Conservation (phyloP, 2,113 vertebrate species). For the Poicephalus gulielmi region DNA sequence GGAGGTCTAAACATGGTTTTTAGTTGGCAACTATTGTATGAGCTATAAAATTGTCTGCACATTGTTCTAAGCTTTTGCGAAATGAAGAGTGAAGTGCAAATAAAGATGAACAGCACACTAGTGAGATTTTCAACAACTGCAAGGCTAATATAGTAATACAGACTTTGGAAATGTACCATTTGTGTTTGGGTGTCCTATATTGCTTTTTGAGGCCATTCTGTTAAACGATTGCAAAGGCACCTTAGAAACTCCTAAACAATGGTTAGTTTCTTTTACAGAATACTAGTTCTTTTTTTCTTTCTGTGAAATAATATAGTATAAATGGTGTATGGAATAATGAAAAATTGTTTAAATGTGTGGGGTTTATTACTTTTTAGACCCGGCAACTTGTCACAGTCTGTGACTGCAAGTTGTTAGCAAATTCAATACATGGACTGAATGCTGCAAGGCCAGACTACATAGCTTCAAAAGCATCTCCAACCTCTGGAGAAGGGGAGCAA, state of each 20-base stretch:
- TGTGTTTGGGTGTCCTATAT: background rate
- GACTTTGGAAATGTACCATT: background rate
- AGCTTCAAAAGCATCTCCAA: constrained; percentile 92
- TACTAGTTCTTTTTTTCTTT: background rate
- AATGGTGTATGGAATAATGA: background rate
- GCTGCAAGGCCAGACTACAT: constrained; percentile 95
- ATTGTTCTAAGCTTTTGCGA: background rate
- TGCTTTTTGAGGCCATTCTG: background rate
- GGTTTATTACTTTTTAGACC: constrained; percentile 76
- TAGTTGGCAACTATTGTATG: background rate
- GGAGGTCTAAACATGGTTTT: background rate
- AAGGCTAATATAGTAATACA: background rate
- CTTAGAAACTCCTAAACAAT: background rate
- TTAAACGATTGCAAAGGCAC: background rate
- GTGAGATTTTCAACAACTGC: background rate
- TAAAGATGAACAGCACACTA: background rate
- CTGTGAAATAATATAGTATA: background rate
- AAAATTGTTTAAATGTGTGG: background rate
- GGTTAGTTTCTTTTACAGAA: background rate
- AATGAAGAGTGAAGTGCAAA: background rate
- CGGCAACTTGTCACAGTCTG: constrained; percentile 94
- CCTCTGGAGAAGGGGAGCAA: constrained; percentile 88
- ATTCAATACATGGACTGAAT: constrained; percentile 91
- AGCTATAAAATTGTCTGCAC: background rate
- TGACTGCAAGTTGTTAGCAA: constrained; percentile 94